These are phyloP conservation scores for Mantis religiosa DNA, from an alignment of 2,888 invertebrate genomes.

Conservation along the genomic window DNA sequence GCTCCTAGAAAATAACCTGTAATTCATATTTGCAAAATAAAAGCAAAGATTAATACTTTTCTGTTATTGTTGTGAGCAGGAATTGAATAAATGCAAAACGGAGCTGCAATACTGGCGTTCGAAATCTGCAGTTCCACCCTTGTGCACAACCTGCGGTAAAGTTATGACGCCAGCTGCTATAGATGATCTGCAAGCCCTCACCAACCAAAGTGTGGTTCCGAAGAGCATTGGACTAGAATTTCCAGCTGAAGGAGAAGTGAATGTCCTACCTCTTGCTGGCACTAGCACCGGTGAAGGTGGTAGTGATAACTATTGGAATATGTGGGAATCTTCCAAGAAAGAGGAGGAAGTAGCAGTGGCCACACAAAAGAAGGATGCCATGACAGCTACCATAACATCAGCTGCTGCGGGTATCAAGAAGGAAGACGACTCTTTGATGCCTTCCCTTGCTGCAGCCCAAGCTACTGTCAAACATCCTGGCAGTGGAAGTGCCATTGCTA, in stretches of 20 bases:
- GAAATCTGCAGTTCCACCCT: conserved; percentile 69
- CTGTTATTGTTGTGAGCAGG: conserved; percentile 49
- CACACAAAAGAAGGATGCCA: neutral
- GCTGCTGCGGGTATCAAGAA: neutral
- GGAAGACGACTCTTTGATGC: neutral
- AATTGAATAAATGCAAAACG: conserved; percentile 87
- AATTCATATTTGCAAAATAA: neutral
- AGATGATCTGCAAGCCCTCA: conserved; percentile 57
- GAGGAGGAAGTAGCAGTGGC: neutral
- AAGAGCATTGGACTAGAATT: conserved; percentile 38
- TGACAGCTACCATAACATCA: neutral
- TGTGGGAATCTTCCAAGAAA: conserved; percentile 2
- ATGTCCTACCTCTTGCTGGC: conserved; percentile 15
- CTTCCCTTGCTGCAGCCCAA: neutral
- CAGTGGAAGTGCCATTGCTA: neutral
- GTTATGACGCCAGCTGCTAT: conserved; percentile 52
- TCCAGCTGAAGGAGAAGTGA: neutral
- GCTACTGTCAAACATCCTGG: neutral
- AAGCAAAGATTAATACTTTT: neutral
- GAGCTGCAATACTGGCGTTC: conserved; percentile 89
- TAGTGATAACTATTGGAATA: neutral
- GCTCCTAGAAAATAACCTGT: too few relatives aligned
- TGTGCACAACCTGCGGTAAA: conserved; percentile 71
- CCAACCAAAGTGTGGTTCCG: conserved; percentile 57
- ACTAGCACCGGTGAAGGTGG: neutral